Evolutionary conservation across 2,797 vertebrate species (phyloP).

Genomic region (Potorous gilbertii): DNA sequence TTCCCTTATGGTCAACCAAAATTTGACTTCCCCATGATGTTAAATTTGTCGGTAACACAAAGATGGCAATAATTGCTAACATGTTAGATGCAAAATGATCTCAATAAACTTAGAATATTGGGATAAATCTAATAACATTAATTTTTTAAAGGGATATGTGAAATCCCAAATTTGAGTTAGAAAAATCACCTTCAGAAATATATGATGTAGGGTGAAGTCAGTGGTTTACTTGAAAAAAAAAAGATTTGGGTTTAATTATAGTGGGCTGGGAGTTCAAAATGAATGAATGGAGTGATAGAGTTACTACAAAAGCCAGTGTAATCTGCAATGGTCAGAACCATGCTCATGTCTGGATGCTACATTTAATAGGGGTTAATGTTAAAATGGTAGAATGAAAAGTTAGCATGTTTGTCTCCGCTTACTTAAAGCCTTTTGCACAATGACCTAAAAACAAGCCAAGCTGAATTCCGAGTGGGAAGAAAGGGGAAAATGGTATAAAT

Average conservation of each 20-base stretch:
- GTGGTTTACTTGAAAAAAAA: background rate
- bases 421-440: background rate
- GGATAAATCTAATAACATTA: background rate
- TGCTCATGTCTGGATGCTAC: background rate
- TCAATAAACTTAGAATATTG: background rate
- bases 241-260: background rate
- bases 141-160: background rate
- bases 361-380: background rate
- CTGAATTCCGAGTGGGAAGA: background rate
- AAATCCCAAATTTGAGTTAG: background rate
- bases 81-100: background rate
- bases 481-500: background rate
- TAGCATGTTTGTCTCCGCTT: background rate
- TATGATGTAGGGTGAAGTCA: background rate
- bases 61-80: background rate
- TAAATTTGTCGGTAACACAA: background rate
- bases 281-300: no score
- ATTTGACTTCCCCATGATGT: background rate
- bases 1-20: background rate
- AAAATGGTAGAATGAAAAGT: background rate
- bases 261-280: background rate
- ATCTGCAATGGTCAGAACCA: no score
- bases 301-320: no score
- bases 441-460: background rate
- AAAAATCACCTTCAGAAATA: background rate